Evolutionary conservation across 2,888 invertebrate species (phyloP), one percentile per base, ranked within the genome.

Genomic region (Diogma glabrata): DNA sequence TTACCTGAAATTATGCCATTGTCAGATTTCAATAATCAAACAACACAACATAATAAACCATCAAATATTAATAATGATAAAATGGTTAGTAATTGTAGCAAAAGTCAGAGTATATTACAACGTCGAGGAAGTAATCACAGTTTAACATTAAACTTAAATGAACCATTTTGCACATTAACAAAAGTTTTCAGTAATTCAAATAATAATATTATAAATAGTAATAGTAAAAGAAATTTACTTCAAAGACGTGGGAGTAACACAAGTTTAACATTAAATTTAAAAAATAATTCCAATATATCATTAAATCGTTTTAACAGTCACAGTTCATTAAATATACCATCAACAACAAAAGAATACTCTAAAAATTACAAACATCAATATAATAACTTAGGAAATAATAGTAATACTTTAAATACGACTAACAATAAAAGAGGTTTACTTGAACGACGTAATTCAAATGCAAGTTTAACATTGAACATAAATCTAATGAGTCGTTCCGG

Each of bases 401-500:
- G 12, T 23, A 33, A 49, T 17, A 17, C 19, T 49, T 19, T 30
- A 14, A 49, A 36, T 24, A 40, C n/a, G 0, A 65, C 66, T 0
- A n/a, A n/a, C n/a, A 74, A 71, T 43, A 76, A 77, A 38, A 85
- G 85, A 60, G 86, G 88, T 8, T 69, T 90, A 2, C 69, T 90
- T 5, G 89, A 90, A 64, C 77, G 94, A 22, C 75, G 94, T 50
- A 92, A 92, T 49, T 93, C 92, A 2, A 93, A 90, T 64, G 90
- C 92, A 1, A 91, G 91, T 51, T 71, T 94, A 2, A 92, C 92
- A 1, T 78, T 94, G 19, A 88, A 87, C 53, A 74, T 78, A 1
- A 30, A 48, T 20, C 20, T 19, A 16, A 12, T 2, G 8, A 26
- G 28, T 28, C 24, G 22, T 24, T 60, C 71, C 52, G 71, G 69